Evolutionary conservation across 2,113 vertebrate genomes (phyloP), one percentile per base, ranked within the genome.

Genomic region (Struthidea cinerea): DNA sequence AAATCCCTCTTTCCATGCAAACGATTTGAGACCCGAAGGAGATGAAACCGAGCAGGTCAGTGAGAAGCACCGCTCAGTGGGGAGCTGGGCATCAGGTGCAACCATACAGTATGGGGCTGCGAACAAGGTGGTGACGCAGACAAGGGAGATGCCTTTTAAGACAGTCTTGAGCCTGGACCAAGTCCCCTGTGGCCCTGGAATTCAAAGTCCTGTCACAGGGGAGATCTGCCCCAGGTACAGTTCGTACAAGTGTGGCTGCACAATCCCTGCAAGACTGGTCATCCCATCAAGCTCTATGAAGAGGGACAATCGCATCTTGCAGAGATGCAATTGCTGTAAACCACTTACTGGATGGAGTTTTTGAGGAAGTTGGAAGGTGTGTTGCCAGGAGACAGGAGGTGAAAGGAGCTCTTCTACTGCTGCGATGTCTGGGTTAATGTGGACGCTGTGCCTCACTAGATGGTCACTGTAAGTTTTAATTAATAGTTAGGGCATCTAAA

Each of bases 61-160:
- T 0, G 0, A 18, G 18, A 50, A 79, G 47, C 5, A 0, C 1
- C 0, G 0, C 20, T 89, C 0, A 0, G 3, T 1, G 0, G 14
- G 44, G 7, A 11, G 18, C 4, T 1, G 1, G 35, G 10, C 21
- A 68, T 80, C 49, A 44, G 19, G 26, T 52, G 42, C 10, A 10
- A 28, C 27, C 3, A 1, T 12, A 9, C 11, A 28, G 41, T 30
- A 23, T 39, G 44, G 17, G 20, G 10, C 5, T 13, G 60, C 22
- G 84, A 57, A 16, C 0, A 3, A 22, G 4, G 9, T 8, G 12
- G 19, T 3, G 15, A 57, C 7, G 3, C 37, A 64, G 27, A 33
- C 16, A 52, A 53, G 37, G 26, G 20, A 87, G 19, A 26, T 37
- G 32, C 9, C 28, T 89, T 81, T 44, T 14, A 89, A 74, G 55